These are phyloP conservation scores for Pseudochromis fuscus DNA, from an alignment of 2,797 vertebrate genomes.

Conservation along the genomic window DNA sequence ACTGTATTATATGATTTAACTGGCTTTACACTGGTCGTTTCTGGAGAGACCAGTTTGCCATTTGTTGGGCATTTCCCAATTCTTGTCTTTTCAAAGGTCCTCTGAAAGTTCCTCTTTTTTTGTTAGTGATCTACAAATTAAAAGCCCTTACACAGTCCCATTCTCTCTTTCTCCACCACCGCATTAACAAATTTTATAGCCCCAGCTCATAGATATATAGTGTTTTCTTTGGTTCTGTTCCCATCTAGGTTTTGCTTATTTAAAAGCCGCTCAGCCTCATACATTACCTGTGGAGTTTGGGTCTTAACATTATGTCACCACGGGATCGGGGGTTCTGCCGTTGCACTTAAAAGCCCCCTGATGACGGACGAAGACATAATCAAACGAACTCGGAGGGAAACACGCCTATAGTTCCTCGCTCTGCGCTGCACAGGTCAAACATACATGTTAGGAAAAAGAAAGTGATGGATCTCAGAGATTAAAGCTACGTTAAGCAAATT, in stretches of 20 bases:
- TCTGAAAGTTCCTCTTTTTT: slow-evolving; percentile 19
- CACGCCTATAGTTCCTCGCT: slow-evolving; percentile 17
- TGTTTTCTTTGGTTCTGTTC: slow-evolving; percentile 82
- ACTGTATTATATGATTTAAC: slow-evolving; percentile 51
- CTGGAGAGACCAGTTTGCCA: too few relatives aligned
- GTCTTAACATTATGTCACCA: slow-evolving; percentile 75
- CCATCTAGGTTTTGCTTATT: slow-evolving; percentile 79
- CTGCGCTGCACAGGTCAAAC: slow-evolving; percentile 39
- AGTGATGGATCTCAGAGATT: neutral
- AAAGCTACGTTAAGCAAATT: slow-evolving; percentile 20
- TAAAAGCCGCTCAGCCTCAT: slow-evolving; percentile 77
- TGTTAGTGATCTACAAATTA: slow-evolving; percentile 45
- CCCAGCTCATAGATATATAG: slow-evolving; percentile 63
- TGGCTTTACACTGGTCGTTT: slow-evolving; percentile 39
- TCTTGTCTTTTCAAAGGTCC: neutral
- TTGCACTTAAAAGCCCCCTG: slow-evolving; percentile 82
- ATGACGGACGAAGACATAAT: slow-evolving; percentile 84
- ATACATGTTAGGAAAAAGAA: slow-evolving; percentile 19
- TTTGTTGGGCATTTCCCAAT: neutral
- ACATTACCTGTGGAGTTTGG: slow-evolving; percentile 75
- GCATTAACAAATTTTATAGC: slow-evolving; percentile 64
- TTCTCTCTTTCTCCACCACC: slow-evolving; percentile 65
- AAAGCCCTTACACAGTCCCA: slow-evolving; percentile 37
- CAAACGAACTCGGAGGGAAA: slow-evolving; percentile 70
- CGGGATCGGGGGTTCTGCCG: slow-evolving; percentile 68